Evolutionary conservation across 2,113 vertebrate species (phyloP).

Genomic region (Rallus limicola): DNA sequence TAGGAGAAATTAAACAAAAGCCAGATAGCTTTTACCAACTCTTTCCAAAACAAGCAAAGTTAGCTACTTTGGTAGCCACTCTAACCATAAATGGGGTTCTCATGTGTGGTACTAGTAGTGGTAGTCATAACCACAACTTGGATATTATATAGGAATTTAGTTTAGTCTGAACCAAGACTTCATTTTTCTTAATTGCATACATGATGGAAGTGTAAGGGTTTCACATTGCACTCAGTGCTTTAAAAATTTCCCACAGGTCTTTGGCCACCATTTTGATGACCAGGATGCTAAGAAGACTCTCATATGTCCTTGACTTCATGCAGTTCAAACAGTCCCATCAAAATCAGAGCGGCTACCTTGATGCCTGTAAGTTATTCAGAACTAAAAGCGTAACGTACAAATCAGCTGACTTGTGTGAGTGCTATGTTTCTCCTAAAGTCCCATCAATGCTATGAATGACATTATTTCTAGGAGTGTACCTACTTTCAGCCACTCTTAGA

Average conservation of each 20-base stretch:
- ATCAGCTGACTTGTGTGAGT: not conserved
- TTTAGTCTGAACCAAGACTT: not conserved
- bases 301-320: not conserved
- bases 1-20: not conserved
- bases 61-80: not conserved
- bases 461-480: not conserved
- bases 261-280: not conserved
- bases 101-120: not conserved
- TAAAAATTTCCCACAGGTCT: not conserved
- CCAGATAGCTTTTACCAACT: not conserved
- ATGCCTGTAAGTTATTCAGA: not conserved
- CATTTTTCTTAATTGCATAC: not conserved
- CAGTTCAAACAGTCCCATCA: not conserved
- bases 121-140: not conserved
- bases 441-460: not conserved
- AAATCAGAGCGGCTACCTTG: not conserved
- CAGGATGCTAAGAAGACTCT: not conserved
- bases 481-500: not conserved
- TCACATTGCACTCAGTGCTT: not conserved
- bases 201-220: not conserved
- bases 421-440: not conserved
- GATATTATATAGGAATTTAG: not conserved
- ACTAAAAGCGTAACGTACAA: not conserved
- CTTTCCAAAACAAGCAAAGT: not conserved
- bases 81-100: not conserved